Conservation (phyloP, 2,888 invertebrate genomes). For the Thymelicus lineola region DNA sequence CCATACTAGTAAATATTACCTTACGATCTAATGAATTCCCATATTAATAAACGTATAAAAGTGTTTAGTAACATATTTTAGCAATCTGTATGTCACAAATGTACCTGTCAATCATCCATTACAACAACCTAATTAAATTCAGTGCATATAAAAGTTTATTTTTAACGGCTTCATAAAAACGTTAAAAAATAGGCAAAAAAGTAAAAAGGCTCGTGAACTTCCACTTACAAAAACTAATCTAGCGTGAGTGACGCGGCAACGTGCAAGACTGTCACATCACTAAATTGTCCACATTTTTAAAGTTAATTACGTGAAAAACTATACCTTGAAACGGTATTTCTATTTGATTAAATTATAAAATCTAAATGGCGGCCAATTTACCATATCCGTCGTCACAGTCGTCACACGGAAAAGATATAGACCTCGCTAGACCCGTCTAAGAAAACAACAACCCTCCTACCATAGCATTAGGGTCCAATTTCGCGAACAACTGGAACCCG, state of each 20-base stretch:
- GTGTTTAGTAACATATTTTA: neutral
- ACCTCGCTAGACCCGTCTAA: constrained; percentile 40
- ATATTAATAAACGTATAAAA: constrained; percentile 4
- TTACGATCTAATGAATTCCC: constrained; percentile 9
- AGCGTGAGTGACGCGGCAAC: neutral
- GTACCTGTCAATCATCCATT: constrained; percentile 16
- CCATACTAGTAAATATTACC: neutral
- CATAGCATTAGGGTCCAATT: constrained; percentile 42
- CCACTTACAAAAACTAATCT: constrained; percentile 15
- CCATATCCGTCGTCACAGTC: neutral
- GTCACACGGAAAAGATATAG: constrained; percentile 10
- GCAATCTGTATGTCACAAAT: constrained; percentile 16
- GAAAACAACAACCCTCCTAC: constrained; percentile 47
- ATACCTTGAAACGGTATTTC: no score
- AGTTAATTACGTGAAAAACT: no score
- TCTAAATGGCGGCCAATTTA: neutral
- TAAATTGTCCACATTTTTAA: neutral
- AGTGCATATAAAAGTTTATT: constrained; percentile 23
- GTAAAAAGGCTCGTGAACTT: constrained; percentile 32
- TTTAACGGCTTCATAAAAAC: constrained; percentile 13
- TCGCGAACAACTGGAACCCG: constrained; percentile 41
- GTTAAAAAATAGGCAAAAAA: constrained; percentile 14
- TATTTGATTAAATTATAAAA: no score
- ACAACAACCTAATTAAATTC: constrained; percentile 9
- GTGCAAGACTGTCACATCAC: neutral